phyloP scores from a whole-genome alignment of 2,113 vertebrate species.

The Nyctereutes procyonoides region DNA sequence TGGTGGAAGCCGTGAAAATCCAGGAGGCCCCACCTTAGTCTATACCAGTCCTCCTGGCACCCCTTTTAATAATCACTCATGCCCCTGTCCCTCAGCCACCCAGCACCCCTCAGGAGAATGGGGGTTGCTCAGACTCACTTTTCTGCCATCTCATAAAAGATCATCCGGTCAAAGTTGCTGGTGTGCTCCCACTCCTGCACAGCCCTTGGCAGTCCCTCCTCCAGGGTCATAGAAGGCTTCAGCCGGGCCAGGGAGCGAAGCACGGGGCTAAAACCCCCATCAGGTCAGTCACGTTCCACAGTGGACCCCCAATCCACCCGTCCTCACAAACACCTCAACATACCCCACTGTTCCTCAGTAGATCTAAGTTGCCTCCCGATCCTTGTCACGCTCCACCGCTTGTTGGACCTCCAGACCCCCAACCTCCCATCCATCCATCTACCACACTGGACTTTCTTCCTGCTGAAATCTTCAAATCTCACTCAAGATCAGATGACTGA shows the following conservation, averaged over 20 bases:
- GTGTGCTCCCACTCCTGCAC: slow-evolving; percentile 83
- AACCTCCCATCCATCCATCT: not conserved
- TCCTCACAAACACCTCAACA: not conserved
- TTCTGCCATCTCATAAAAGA: slow-evolving; percentile 85
- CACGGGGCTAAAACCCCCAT: slow-evolving; percentile 79
- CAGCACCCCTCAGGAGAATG: not conserved
- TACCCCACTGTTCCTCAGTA: not conserved
- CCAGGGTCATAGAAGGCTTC: slow-evolving; percentile 77
- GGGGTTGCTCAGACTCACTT: slow-evolving; percentile 80
- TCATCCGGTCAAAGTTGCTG: slow-evolving; percentile 85
- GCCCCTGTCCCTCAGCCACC: not conserved
- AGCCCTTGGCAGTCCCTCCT: slow-evolving; percentile 77
- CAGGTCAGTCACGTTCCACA: slow-evolving; percentile 37
- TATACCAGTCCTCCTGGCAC: too few species aligned
- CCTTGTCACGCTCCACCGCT: not conserved
- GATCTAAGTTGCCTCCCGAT: too few species aligned
- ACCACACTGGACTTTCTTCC: not conserved
- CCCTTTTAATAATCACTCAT: not conserved
- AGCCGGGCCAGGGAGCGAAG: slow-evolving; percentile 81
- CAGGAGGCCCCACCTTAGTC: not conserved
- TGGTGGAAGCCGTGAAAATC: not conserved
- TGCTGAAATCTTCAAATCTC: not conserved
- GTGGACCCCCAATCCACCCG: not conserved
- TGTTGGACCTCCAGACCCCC: not conserved
- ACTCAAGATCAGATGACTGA: not conserved